phyloP scores from a whole-genome alignment of 1,140 invertebrate genomes.

The Drosophila arawakana region DNA sequence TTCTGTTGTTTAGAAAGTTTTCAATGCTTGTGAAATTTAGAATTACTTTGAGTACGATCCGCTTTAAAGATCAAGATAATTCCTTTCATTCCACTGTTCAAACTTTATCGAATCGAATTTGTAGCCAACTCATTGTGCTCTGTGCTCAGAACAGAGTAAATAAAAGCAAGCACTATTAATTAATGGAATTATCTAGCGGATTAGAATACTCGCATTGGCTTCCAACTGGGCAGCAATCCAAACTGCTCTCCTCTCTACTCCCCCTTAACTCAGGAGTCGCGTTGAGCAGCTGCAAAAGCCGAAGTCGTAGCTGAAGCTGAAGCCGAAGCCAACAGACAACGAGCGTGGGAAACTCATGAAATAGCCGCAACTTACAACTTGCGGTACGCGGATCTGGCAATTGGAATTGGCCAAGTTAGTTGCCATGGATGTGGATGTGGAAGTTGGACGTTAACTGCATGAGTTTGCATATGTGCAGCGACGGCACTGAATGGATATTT shows the following conservation, averaged over 20 bases:
- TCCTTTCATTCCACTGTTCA: not conserved
- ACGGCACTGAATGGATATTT: not conserved
- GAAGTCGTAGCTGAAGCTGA: not conserved
- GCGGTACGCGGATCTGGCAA: conserved; percentile 3
- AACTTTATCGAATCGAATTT: not conserved
- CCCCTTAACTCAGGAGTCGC: not conserved
- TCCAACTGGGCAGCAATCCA: conserved; percentile 28
- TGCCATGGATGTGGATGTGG: not conserved
- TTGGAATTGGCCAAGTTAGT: conserved; percentile 35
- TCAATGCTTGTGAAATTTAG: too few species aligned
- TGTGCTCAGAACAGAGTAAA: not conserved
- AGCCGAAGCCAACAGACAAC: not conserved
- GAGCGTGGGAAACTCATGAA: conserved; percentile 43
- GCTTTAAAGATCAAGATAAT: too few species aligned
- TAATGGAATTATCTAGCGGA: conserved; percentile 26
- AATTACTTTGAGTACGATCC: too few species aligned
- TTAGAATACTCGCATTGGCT: conserved; percentile 36
- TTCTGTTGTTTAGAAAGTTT: too few species aligned
- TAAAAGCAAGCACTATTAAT: conserved; percentile 20
- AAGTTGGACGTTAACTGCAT: conserved; percentile 8
- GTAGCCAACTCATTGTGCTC: not conserved
- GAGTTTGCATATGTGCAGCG: conserved; percentile 40
- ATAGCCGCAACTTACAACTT: conserved; percentile 8
- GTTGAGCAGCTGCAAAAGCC: conserved; percentile 23
- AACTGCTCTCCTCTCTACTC: too few species aligned